Conservation (phyloP, 2,888 invertebrate genomes). For the Diplazon laetatorius region DNA sequence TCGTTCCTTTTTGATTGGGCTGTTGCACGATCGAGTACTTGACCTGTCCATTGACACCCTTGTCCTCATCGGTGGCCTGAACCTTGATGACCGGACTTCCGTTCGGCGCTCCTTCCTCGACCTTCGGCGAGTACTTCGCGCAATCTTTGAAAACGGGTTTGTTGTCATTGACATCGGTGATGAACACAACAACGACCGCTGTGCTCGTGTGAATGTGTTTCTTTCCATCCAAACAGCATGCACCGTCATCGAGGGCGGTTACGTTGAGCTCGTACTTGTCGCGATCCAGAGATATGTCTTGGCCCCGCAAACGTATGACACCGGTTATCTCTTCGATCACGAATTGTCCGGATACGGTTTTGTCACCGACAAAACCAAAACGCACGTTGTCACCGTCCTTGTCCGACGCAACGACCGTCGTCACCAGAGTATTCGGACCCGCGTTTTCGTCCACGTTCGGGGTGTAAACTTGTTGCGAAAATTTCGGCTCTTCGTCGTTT, state of each 20-base stretch:
- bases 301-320: conserved; percentile 94
- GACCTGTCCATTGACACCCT: conserved; percentile 97
- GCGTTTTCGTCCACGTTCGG: conserved; percentile 98
- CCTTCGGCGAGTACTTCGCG: conserved; percentile 95
- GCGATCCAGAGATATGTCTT: conserved; percentile 93
- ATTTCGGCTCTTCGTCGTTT: conserved; percentile 98
- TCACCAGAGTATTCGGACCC: conserved; percentile 96
- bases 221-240: conserved; percentile 96
- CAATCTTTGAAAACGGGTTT: conserved; percentile 98
- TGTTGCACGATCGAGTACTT: conserved; percentile 99
- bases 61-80: conserved; percentile 97
- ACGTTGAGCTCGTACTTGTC: conserved; percentile 98
- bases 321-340: conserved; percentile 98
- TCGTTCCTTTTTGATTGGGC: conserved; percentile 96
- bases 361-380: conserved; percentile 95
- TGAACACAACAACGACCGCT: conserved; percentile 97
- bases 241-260: conserved; percentile 98
- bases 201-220: conserved; percentile 95
- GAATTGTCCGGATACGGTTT: conserved; percentile 95
- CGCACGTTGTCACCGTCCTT: conserved; percentile 98
- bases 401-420: conserved; percentile 98
- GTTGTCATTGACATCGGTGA: conserved; percentile 98
- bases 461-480: conserved; percentile 97
- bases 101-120: conserved; percentile 96
- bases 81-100: conserved; percentile 97